Evolutionary conservation across 2,113 vertebrate genomes (phyloP), one percentile per base, ranked within the genome.

Genomic region (Phyllostomus hastatus): DNA sequence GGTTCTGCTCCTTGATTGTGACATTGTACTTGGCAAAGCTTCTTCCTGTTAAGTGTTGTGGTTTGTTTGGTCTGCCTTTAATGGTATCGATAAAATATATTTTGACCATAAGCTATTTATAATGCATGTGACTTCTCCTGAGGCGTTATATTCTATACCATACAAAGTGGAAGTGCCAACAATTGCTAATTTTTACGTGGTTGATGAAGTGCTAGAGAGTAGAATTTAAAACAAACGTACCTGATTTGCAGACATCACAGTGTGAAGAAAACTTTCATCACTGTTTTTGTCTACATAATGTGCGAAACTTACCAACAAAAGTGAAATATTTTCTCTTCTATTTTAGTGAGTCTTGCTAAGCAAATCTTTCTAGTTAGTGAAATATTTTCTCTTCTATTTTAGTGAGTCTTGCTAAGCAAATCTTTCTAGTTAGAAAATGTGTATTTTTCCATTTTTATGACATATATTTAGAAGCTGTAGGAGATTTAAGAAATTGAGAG

Each of bases 361-460:
- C 5, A 94, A 88, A 11, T 20, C 1, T 61, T 57, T 91, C 50
- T 91, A 67, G 35, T 89, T 91, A 85, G 69, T 91, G 76, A 94
- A 80, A 95, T 61, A 96, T 61, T 90, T 66, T 14, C 41, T 33
- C 2, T 94, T 79, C 80, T 97, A 81, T 95, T 97, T 97, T 81
- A 69, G 48, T 89, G 46, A 76, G 57, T 61, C 20, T 46, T 89
- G 64, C 28, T 93, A 90, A 90, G 20, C 5, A 94, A 88, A 11
- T 20, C 1, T 61, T 57, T 91, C 50, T 91, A 67, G 35, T 89
- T 91, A 85, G 69, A 91, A 93, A 91, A 67, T 20, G 31, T 48
- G 5, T 33, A 75, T 73, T 92, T 76, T 86, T 86, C 14, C 64
- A 35, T 75, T 92, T 93, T 72, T 93, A 12, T 69, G 48, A 48